Evolutionary conservation across 1,140 invertebrate species (phyloP), one percentile per base, ranked within the genome.

Genomic region (Cephus cinctus): DNA sequence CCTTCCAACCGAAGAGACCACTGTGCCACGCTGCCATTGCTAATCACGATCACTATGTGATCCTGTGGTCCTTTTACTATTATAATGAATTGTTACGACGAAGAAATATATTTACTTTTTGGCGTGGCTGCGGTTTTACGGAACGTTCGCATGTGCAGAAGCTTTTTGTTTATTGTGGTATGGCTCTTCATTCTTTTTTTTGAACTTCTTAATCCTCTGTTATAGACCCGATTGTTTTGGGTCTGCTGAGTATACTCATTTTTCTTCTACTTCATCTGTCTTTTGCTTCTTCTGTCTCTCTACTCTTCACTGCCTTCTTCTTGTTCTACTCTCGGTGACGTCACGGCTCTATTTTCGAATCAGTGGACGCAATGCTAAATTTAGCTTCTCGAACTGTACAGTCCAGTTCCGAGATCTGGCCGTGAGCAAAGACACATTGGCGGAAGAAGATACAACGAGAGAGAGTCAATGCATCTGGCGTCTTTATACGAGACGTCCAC

Each of bases 341-440:
- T 69, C 63, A 68, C 47, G 40, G 54, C 61, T 64, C 68, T 72
- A 72, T 72, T 72, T 56, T 61, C 54, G 65, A 61, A 62, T 5
- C 35, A 44, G 59, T 65, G 55, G 63, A 69, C 63, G 68, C 65
- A 72, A 54, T 62, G 68, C 67, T 72, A 72, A 71, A 66, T 69
- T 72, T 72, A 72, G 67, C 70, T 56, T 53, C 38, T 52, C 47
- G 52, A 54, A 32, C 36, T 23, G 52, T 61, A 57, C 56, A 56
- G 53, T 54, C 47, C 43, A 16, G 30, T 51, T 51, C 18, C 34
- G 42, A 57, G 56, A 51, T 46, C 61, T 63, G n/a, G n/a, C n/a
- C n/a, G n/a, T n/a, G n/a, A n/a, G n/a, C n/a, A n/a, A n/a, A n/a
- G n/a, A n/a, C n/a, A n/a, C n/a, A n/a, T n/a, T n/a, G n/a, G n/a